Conservation (phyloP, 2,797 vertebrate genomes). For the Alfaro cultratus region DNA sequence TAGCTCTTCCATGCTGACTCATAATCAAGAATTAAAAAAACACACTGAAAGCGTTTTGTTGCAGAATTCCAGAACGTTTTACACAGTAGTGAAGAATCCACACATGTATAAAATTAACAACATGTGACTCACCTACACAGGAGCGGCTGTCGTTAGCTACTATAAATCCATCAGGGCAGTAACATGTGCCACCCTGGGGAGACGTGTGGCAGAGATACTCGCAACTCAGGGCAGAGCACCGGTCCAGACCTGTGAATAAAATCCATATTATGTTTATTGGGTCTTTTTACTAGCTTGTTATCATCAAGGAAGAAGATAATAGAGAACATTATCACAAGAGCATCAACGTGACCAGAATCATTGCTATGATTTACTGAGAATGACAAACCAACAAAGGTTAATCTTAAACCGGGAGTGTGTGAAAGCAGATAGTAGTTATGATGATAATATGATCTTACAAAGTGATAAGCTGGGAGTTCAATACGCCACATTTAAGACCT, state of each 20-base stretch:
- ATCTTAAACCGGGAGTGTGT: constrained; percentile 45
- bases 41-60: background rate
- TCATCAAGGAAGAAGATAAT: background rate
- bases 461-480: constrained; percentile 35
- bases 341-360: constrained; percentile 5
- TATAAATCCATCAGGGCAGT: constrained; percentile 78
- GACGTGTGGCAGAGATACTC: constrained; percentile 77
- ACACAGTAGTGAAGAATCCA: background rate
- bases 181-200: constrained; percentile 78
- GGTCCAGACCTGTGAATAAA: constrained; percentile 65
- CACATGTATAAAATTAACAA: background rate
- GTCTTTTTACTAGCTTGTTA: constrained; percentile 4
- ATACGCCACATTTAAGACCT: background rate
- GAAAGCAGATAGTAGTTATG: constrained; percentile 17
- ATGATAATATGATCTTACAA: constrained; percentile 19
- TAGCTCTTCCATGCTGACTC: background rate
- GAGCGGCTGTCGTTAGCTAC: constrained; percentile 82
- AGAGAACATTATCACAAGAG: constrained; percentile 1
- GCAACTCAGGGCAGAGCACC: constrained; percentile 78
- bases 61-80: background rate
- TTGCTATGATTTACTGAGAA: constrained; percentile 7
- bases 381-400: constrained; percentile 20
- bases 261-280: background rate
- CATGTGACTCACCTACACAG: constrained; percentile 73
- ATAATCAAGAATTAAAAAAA: background rate